phyloP scores from a whole-genome alignment of 2,797 vertebrate genomes.

The Sebastes iracundus region DNA sequence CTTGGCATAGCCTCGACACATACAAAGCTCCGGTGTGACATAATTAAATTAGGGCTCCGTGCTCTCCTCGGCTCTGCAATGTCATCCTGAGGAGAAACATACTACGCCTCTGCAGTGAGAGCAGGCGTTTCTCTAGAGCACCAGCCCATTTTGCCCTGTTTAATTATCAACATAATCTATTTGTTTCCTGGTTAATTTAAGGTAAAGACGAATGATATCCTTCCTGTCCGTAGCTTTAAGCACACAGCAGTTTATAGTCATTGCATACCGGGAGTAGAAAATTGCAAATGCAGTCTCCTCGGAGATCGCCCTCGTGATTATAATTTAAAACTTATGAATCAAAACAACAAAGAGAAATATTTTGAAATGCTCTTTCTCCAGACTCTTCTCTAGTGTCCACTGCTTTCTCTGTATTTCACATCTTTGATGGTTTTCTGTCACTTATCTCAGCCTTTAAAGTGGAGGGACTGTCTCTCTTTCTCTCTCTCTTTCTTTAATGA shows the following conservation, averaged over 20 bases:
- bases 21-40: constrained; percentile 48
- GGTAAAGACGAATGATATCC: neutral
- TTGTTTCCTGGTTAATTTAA: neutral
- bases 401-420: constrained; percentile 19
- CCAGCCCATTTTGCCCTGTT: neutral
- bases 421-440: constrained; percentile 54
- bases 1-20: constrained; percentile 42
- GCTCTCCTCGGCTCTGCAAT: constrained; percentile 29
- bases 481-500: constrained; percentile 49
- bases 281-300: neutral
- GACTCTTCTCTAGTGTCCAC: neutral
- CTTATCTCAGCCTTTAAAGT: constrained; percentile 42
- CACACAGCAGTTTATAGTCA: neutral
- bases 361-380: constrained; percentile 9
- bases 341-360: constrained; percentile 25
- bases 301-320: neutral
- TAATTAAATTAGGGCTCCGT: constrained; percentile 28
- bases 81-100: constrained; percentile 42
- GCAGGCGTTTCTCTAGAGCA: neutral
- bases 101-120: constrained; percentile 17
- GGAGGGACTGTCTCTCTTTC: neutral
- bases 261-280: neutral
- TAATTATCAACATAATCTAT: neutral
- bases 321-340: constrained; percentile 4
- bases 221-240: neutral